Evolutionary conservation across 2,888 invertebrate genomes (phyloP), one percentile per base, ranked within the genome.

Genomic region (Heliothis peltigera): DNA sequence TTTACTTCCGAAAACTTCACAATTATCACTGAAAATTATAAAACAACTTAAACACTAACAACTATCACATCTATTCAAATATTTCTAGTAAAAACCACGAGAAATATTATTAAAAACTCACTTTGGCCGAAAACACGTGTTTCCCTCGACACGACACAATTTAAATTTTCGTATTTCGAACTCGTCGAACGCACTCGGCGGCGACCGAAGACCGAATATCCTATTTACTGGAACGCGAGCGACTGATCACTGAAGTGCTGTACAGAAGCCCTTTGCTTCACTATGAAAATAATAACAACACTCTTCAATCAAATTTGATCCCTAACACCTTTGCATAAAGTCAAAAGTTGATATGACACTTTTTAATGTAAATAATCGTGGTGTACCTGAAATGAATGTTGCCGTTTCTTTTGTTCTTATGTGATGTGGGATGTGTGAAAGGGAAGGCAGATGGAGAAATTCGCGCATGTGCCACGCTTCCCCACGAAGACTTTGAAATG

Each of bases 401-500:
- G 87, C 80, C 80, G 77, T 89, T 88, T 80, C 90, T 70, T 80
- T 92, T 87, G 57, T 82, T 85, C 80, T 55, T 79, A 77, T 39
- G 52, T 49, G 48, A 67, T 77, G 68, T 57, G 32, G 17, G 19
- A 49, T 42, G 87, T 75, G 79, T 51, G 79, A 92, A 64, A 83
- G 85, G 73, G 89, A 90, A 18, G 61, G 75, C 18, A 42, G 62
- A 74, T 67, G 58, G 53, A 61, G 53, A 77, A 32, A 68, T 72
- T 49, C 72, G 89, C 92, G 92, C 93, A 93, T 92, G 93, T 88
- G 88, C 88, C 87, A 77, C 70, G 80, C 68, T 82, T 83, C 80
- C 81, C 76, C 64, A 75, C 67, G 82, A 84, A 84, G 81, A 75
- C 84, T 83, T 87, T 85, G 85, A 89, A 89, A 84, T 76, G 70